These are phyloP conservation scores for Latrodectus elegans DNA, from an alignment of 2,888 invertebrate species.

Conservation along the genomic window DNA sequence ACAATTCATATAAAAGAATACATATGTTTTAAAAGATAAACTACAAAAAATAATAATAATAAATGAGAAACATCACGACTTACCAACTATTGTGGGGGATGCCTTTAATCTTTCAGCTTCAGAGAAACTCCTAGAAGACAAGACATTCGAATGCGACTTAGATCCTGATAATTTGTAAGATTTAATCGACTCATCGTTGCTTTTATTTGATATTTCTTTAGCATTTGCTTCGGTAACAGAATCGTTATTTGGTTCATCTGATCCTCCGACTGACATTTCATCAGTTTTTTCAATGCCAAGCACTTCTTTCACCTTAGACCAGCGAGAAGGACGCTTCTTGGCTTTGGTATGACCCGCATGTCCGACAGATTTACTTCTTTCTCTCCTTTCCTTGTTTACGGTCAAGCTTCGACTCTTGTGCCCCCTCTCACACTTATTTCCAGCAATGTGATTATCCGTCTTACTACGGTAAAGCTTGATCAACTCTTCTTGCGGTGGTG, in stretches of 20 bases:
- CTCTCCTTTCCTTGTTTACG: conserved; percentile 74
- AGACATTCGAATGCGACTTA: conserved; percentile 52
- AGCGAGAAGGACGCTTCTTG: conserved; percentile 80
- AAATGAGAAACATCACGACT: conserved; percentile 15
- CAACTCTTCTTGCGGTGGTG: conserved; percentile 25
- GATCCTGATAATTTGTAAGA: conserved; percentile 33
- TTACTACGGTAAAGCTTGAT: conserved; percentile 53
- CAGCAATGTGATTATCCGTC: conserved; percentile 45
- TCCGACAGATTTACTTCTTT: conserved; percentile 82
- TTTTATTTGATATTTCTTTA: conserved; percentile 23
- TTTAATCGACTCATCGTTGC: conserved; percentile 43
- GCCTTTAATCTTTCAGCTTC: conserved; percentile 49
- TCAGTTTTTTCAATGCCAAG: conserved; percentile 79
- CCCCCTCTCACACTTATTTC: conserved; percentile 40
- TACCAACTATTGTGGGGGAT: conserved; percentile 20
- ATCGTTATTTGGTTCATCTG: conserved; percentile 17
- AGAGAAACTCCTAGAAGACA: conserved; percentile 64
- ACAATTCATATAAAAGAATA: too few species aligned
- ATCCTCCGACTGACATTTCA: conserved; percentile 30
- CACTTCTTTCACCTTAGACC: conserved; percentile 92
- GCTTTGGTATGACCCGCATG: conserved; percentile 77
- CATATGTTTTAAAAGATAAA: too few species aligned
- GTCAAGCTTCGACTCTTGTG: conserved; percentile 61
- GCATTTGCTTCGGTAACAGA: not conserved
- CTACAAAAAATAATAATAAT: too few species aligned